These are phyloP conservation scores for Kradibia gibbosae DNA, from an alignment of 1,140 invertebrate species.

Conservation along the genomic window DNA sequence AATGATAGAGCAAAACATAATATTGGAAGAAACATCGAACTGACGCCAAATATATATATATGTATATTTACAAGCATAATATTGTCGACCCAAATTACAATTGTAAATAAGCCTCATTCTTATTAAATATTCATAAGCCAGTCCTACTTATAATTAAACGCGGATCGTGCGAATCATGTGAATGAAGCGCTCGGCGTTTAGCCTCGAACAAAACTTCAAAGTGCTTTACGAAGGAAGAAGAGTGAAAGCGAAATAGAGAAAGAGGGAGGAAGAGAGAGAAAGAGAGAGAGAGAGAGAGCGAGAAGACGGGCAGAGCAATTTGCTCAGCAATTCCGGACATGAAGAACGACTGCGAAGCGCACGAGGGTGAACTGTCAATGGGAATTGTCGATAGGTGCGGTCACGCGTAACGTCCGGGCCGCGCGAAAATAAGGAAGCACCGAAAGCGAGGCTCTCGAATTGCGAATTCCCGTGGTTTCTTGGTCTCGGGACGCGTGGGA, in stretches of 20 bases:
- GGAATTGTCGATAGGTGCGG: not conserved
- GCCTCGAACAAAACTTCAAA: too few species aligned
- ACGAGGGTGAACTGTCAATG: not conserved
- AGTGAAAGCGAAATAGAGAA: not conserved
- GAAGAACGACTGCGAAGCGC: not conserved
- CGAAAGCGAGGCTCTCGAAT: not conserved
- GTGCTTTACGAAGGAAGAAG: too few species aligned
- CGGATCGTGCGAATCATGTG: not conserved
- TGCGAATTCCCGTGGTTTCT: not conserved
- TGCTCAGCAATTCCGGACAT: too few species aligned
- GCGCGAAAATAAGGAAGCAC: not conserved
- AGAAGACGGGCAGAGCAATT: not conserved
- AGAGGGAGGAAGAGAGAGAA: not conserved
- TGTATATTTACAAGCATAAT: not conserved
- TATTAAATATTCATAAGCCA: not conserved
- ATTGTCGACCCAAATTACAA: not conserved
- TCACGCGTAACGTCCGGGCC: not conserved
- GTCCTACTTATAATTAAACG: not conserved
- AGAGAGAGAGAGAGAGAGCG: not conserved
- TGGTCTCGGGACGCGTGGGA: not conserved
- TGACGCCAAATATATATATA: not conserved
- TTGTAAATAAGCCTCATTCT: not conserved
- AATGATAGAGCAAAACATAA: not conserved
- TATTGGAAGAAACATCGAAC: not conserved
- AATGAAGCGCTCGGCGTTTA: not conserved